Percentiles rank a stretch among this genome's conserved stretches.
These are phyloP conservation scores for Selenia dentaria DNA, from an alignment of 2,888 invertebrate species.

Conservation along the genomic window DNA sequence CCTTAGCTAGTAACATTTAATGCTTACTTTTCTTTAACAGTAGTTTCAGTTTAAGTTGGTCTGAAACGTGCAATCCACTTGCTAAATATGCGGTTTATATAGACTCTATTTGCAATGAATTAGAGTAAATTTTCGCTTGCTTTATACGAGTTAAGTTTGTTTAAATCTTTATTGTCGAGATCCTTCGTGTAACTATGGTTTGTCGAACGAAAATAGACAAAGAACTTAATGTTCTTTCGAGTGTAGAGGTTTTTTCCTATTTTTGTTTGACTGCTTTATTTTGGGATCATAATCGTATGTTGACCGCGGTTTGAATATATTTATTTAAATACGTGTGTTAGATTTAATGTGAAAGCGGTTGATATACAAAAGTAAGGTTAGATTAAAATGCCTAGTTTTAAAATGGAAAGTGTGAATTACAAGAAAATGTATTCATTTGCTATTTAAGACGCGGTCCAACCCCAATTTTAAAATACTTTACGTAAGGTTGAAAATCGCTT, in stretches of 20 bases:
- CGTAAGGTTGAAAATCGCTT: too few relatives aligned
- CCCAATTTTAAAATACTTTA: too few relatives aligned
- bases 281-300: constrained; percentile 34
- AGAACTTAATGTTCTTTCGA: constrained; percentile 71
- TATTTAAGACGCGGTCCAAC: too few relatives aligned
- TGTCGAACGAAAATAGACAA: constrained; percentile 74
- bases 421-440: too few relatives aligned
- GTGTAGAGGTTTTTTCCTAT: constrained; percentile 54
- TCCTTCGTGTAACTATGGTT: constrained; percentile 70
- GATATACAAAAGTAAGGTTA: too few relatives aligned
- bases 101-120: constrained; percentile 18
- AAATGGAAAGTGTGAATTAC: too few relatives aligned
- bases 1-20: constrained; percentile 32
- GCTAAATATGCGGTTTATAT: constrained; percentile 23
- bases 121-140: constrained; percentile 7
- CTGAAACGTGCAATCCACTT: constrained; percentile 40
- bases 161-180: constrained; percentile 61
- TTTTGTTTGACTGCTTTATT: constrained; percentile 34
- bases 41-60: constrained; percentile 34
- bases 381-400: too few relatives aligned
- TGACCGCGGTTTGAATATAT: constrained; percentile 36
- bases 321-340: too few relatives aligned
- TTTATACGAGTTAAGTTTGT: constrained; percentile 38
- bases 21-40: constrained; percentile 29
- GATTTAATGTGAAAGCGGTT: too few relatives aligned